Base-by-base conservation (phyloP, 2,797 vertebrate genomes). In the Anolis apletophallus region DNA sequence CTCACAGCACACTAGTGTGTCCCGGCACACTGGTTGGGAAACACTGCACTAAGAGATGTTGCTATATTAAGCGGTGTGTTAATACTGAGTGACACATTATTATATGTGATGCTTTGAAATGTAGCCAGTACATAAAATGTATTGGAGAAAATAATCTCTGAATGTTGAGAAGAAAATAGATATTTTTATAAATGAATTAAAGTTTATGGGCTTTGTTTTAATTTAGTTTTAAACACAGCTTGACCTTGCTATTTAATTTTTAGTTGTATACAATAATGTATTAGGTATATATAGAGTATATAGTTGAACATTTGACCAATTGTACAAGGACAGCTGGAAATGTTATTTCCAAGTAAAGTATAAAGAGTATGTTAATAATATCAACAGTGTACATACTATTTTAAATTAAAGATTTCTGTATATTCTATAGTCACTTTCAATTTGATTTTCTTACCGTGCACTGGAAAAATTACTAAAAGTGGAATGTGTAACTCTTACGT, bases 101-200 rank as follows among this genome's bases (percentile, higher is more conserved):
- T 93, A 89, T 96, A 95, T 96, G 94, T 95, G 90, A 85, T 93
- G 84, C 93, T 93, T 93, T 93, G 85, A 96, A 94, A 90, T 97
- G 95, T 97, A 92, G 94, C 61, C 72, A 77, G 88, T 91, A 93
- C 87, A 91, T 90, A 91, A 95, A 94, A 93, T 80, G 81, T 75
- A 84, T 93, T 93, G 93, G 91, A 96, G 96, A 97, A 95, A 91
- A 96, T 93, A 94, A 94, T 88, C 87, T 96, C 95, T 96, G 93
- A 95, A 95, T 97, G 95, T 97, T 94, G 93, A 94, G 90, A 95
- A 93, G 77, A 84, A 86, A 94, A 91, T 26, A 94, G 96, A 36
- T 1, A 87, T 8, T 95, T n/a, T 95, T 95, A 93, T 88, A 93
- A 95, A 94, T 92, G 87, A 96, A 94, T 93, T 95, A 93, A 94